phyloP scores from a whole-genome alignment of 2,888 invertebrate genomes.

The Phymatocera aterrima region DNA sequence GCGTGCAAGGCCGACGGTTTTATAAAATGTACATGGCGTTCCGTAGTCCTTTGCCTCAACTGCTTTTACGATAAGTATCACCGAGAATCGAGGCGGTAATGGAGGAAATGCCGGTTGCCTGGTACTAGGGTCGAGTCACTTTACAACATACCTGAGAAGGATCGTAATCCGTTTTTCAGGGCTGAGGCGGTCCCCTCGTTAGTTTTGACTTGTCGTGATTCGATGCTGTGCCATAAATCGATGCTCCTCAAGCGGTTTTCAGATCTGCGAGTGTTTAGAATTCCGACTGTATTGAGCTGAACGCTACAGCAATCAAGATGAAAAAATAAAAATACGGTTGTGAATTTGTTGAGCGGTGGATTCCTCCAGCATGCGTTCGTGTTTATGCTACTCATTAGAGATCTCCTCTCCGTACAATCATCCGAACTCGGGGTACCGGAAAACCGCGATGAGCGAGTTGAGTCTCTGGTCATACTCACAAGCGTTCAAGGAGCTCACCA shows the following conservation, averaged over 20 bases:
- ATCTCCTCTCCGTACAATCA: background rate
- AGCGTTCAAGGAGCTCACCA: background rate
- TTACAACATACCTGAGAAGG: too few relatives aligned
- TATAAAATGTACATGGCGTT: too few relatives aligned
- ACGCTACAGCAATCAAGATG: background rate
- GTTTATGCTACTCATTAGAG: background rate
- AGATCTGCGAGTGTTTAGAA: background rate
- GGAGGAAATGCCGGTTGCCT: too few relatives aligned
- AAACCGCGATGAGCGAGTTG: background rate
- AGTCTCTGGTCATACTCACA: background rate
- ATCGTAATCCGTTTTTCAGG: too few relatives aligned
- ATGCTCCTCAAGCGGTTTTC: background rate
- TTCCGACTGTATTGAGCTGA: background rate
- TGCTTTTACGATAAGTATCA: too few relatives aligned
- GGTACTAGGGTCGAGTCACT: too few relatives aligned
- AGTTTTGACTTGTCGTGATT: slow-evolving; percentile 3
- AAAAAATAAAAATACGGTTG: background rate
- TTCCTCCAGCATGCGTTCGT: background rate
- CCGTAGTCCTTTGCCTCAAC: too few relatives aligned
- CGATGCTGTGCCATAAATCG: slow-evolving; percentile 18
- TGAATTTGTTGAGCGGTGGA: background rate
- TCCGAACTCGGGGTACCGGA: background rate
- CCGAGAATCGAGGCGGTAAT: too few relatives aligned
- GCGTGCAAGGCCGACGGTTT: too few relatives aligned
- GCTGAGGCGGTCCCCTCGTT: too few relatives aligned